Evolutionary conservation across 2,113 vertebrate genomes (phyloP).

Genomic region (Phyllostomus hastatus): DNA sequence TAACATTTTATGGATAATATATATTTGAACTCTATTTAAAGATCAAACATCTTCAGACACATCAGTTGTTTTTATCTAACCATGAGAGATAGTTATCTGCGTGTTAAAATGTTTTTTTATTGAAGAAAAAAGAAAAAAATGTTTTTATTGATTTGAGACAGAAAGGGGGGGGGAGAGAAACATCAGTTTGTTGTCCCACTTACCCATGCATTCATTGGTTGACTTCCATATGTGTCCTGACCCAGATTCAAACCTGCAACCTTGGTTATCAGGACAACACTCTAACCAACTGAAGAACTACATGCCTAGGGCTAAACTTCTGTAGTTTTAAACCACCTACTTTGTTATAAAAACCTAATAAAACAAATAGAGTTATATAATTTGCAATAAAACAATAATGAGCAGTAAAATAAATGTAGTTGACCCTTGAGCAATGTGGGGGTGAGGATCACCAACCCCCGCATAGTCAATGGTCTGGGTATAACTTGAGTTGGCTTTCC

Average conservation of each 20-base stretch:
- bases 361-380: not conserved
- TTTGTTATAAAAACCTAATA: not conserved
- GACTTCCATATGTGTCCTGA: no score
- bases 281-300: no score
- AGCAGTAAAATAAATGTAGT: not conserved
- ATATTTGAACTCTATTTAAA: not conserved
- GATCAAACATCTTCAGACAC: slow-evolving; percentile 10
- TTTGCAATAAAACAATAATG: not conserved
- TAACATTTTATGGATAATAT: not conserved
- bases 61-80: not conserved
- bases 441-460: not conserved
- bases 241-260: no score
- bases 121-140: no score
- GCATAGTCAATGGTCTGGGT: not conserved
- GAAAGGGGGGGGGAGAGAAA: no score
- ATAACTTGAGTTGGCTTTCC: not conserved
- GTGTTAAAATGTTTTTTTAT: not conserved
- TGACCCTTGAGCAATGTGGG: not conserved
- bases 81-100: not conserved
- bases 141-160: no score
- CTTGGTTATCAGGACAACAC: no score
- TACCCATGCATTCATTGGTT: no score
- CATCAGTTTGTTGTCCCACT: no score
- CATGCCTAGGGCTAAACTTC: not conserved
- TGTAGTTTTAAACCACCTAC: not conserved